phyloP scores from a whole-genome alignment of 2,888 invertebrate genomes.

The Drosophila kokeensis region DNA sequence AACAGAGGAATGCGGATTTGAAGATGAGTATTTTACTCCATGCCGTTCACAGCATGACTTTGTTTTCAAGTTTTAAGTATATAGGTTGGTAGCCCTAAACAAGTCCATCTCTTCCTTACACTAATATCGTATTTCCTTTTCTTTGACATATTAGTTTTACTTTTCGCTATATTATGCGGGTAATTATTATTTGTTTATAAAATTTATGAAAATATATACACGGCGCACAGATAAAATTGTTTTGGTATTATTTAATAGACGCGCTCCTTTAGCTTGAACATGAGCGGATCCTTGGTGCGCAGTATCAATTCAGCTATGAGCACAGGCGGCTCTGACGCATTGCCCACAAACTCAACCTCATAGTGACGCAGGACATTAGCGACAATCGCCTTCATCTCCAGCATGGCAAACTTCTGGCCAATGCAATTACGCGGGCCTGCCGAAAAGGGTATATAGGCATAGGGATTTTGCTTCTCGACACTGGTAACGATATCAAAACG shows the following conservation, averaged over 20 bases:
- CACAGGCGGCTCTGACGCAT: constrained; percentile 68
- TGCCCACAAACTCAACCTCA: constrained; percentile 75
- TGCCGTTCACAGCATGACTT: too few relatives aligned
- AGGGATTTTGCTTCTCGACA: constrained; percentile 82
- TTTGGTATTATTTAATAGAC: constrained; percentile 49
- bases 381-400: constrained; percentile 83
- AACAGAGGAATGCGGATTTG: too few relatives aligned
- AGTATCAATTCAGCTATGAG: constrained; percentile 83
- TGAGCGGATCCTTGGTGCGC: constrained; percentile 82
- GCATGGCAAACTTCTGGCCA: constrained; percentile 84
- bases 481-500: constrained; percentile 82
- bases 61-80: too few relatives aligned
- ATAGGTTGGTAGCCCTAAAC: too few relatives aligned
- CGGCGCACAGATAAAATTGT: background rate
- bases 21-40: too few relatives aligned
- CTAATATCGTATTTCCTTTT: background rate
- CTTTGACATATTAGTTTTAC: background rate
- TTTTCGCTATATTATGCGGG: background rate
- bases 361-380: constrained; percentile 83
- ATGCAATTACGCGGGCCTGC: constrained; percentile 85
- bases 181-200: background rate
- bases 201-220: background rate
- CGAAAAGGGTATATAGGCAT: constrained; percentile 84
- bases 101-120: too few relatives aligned
- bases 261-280: constrained; percentile 81